Percentiles rank a stretch among this genome's conserved stretches.
phyloP scores from a whole-genome alignment of 2,888 invertebrate genomes.

The Drosophila colorata region DNA sequence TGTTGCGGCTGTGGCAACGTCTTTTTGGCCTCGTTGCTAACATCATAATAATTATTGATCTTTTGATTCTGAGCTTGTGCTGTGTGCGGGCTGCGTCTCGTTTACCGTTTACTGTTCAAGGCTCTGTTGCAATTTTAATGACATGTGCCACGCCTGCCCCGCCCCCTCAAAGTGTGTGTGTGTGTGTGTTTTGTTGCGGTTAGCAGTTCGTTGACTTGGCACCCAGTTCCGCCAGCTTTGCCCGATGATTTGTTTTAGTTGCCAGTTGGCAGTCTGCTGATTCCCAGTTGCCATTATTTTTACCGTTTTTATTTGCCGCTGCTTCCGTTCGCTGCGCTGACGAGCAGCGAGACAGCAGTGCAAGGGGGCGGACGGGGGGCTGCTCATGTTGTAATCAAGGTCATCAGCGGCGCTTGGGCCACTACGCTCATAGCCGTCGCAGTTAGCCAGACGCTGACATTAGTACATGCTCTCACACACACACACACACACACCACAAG shows the following conservation, averaged over 20 bases:
- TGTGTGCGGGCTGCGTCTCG: conserved; percentile 9
- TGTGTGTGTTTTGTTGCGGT: conserved; percentile 64
- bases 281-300: conserved; percentile 69
- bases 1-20: conserved; percentile 45
- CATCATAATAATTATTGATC: conserved; percentile 83
- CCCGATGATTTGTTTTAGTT: conserved; percentile 71
- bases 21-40: conserved; percentile 54
- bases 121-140: conserved; percentile 77
- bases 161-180: conserved; percentile 15
- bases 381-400: conserved; percentile 76
- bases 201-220: conserved; percentile 78
- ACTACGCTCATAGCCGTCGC: conserved; percentile 60
- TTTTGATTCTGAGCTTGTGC: conserved; percentile 72
- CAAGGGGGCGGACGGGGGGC: neutral
- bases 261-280: conserved; percentile 46
- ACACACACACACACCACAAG: conserved; percentile 13
- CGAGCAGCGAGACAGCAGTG: conserved; percentile 9
- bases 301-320: conserved; percentile 71
- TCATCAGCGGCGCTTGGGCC: conserved; percentile 70
- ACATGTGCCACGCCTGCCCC: conserved; percentile 61
- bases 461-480: conserved; percentile 52
- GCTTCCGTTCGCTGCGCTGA: conserved; percentile 46
- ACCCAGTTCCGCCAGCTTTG: conserved; percentile 57
- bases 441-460: conserved; percentile 76
- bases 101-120: conserved; percentile 52